A percentile compares a stretch with the other conserved stretches of the same genome.
Conservation (phyloP, 2,888 invertebrate genomes). For the Xestia rhomboidea region DNA sequence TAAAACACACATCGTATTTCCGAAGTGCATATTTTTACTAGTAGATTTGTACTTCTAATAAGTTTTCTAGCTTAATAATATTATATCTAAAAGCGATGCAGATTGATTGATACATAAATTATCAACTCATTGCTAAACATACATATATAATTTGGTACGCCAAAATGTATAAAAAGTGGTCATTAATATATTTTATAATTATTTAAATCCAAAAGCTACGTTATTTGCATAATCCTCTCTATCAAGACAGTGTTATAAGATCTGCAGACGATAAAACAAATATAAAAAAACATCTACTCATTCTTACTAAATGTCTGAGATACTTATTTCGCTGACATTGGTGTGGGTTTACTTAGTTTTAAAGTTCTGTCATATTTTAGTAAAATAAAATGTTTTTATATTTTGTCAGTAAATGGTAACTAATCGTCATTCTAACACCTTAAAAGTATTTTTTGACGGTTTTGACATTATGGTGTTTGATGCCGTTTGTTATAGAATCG, state of each 20-base stretch:
- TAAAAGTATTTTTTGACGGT: too few species aligned
- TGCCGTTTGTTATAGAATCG: too few species aligned
- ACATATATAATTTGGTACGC: not conserved
- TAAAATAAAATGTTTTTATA: too few species aligned
- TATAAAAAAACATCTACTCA: not conserved
- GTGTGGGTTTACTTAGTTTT: not conserved
- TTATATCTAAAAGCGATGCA: not conserved
- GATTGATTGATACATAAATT: slow-evolving; percentile 7
- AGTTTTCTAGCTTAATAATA: not conserved
- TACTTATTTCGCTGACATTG: not conserved
- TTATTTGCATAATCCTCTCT: not conserved
- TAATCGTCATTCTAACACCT: too few species aligned
- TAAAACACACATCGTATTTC: not conserved
- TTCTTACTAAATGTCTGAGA: not conserved
- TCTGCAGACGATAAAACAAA: slow-evolving; percentile 14
- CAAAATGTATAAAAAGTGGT: not conserved
- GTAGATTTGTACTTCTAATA: too few species aligned
- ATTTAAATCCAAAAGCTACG: slow-evolving; percentile 16
- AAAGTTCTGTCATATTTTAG: too few species aligned
- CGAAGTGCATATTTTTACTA: not conserved
- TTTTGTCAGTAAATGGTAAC: too few species aligned
- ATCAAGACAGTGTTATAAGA: slow-evolving; percentile 14
- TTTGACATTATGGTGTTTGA: too few species aligned
- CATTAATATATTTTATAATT: not conserved
- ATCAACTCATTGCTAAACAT: slow-evolving; percentile 6